Evolutionary conservation across 2,113 vertebrate species (phyloP).

Genomic region (Symphodus melops): DNA sequence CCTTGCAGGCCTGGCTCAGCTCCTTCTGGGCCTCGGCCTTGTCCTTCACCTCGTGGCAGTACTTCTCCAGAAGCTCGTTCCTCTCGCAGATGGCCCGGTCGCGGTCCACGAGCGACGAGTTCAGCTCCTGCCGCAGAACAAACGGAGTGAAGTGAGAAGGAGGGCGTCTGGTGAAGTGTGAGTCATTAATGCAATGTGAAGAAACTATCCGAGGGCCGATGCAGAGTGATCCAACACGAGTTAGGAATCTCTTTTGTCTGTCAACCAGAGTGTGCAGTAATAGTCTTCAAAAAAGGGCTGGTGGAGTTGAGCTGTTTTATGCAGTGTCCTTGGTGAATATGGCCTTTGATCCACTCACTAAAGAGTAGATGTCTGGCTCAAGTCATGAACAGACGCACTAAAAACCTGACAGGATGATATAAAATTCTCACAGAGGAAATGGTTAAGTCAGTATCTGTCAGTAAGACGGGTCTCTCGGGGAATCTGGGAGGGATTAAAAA

Average conservation of each 20-base stretch:
- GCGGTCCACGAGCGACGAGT: constrained; percentile 90
- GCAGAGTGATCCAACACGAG: constrained; percentile 18
- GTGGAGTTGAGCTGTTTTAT: constrained; percentile 37
- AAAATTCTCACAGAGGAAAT: constrained; percentile 12
- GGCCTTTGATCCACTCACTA: constrained; percentile 31
- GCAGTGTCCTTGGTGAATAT: constrained; percentile 23
- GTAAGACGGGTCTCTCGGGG: background rate
- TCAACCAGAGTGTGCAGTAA: constrained; percentile 17
- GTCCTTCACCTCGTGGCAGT: constrained; percentile 92
- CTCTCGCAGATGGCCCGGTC: constrained; percentile 90
- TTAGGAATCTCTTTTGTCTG: constrained; percentile 32
- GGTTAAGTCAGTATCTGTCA: constrained; percentile 11
- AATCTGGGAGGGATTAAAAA: constrained; percentile 18
- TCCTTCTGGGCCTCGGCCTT: constrained; percentile 92
- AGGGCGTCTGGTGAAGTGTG: constrained; percentile 23
- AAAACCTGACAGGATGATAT: constrained; percentile 1
- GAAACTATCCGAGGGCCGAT: constrained; percentile 13
- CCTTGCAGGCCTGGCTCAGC: constrained; percentile 92
- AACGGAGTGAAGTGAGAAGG: constrained; percentile 24
- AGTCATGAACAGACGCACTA: constrained; percentile 1
- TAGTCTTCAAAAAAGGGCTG: constrained; percentile 32
- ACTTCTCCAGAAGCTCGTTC: constrained; percentile 94
- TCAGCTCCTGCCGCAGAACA: constrained; percentile 81
- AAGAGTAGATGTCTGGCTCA: constrained; percentile 9
- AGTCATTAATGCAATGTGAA: constrained; percentile 40